phyloP scores from a whole-genome alignment of 1,140 invertebrate genomes.

The Scaptomyza hsui region DNA sequence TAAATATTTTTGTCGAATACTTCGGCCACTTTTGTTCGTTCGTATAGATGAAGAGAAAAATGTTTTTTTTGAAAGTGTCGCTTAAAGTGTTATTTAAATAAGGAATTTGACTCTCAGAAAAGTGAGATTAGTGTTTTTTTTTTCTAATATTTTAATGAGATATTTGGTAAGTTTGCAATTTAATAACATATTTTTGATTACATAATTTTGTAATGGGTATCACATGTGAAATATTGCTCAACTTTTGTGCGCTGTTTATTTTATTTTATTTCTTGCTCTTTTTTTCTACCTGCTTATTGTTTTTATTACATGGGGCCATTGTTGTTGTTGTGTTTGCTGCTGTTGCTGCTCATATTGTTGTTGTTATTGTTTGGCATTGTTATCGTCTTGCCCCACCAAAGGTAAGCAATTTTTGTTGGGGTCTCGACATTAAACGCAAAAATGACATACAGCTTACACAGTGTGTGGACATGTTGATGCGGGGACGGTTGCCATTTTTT shows the following conservation, averaged over 20 bases:
- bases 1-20: too few relatives aligned
- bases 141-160: too few relatives aligned
- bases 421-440: slow-evolving; percentile 67
- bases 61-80: too few relatives aligned
- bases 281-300: slow-evolving; percentile 48
- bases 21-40: too few relatives aligned
- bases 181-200: neutral
- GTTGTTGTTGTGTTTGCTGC: slow-evolving; percentile 19
- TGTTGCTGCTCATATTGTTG: slow-evolving; percentile 2
- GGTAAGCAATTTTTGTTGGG: slow-evolving; percentile 72
- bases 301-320: slow-evolving; percentile 68
- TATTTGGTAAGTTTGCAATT: too few relatives aligned
- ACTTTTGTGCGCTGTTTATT: slow-evolving; percentile 1
- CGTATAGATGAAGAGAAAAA: too few relatives aligned
- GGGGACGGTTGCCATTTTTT: neutral
- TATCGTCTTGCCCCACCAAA: slow-evolving; percentile 46
- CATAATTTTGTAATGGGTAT: slow-evolving; percentile 20
- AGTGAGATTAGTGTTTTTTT: too few relatives aligned
- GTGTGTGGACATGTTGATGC: neutral
- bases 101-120: too few relatives aligned
- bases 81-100: too few relatives aligned
- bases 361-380: slow-evolving; percentile 9
- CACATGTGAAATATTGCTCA: neutral
- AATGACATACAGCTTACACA: slow-evolving; percentile 48
- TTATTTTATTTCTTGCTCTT: slow-evolving; percentile 33